Percentiles rank a stretch among this genome's conserved stretches.
phyloP scores from a whole-genome alignment of 2,888 invertebrate species.

The Nomada flava region DNA sequence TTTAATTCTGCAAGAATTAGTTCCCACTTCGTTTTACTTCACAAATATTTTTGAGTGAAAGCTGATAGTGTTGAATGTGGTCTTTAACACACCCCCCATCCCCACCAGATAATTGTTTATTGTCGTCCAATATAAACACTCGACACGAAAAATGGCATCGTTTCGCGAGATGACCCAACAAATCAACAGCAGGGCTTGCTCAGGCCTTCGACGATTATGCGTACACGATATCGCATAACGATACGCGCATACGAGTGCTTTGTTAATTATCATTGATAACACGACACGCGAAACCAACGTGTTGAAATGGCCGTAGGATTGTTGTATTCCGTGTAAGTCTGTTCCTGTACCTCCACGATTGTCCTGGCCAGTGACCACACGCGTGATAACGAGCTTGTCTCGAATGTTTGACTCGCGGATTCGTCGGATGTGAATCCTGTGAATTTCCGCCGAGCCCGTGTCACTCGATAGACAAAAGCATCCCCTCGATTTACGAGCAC shows the following conservation, averaged over 20 bases:
- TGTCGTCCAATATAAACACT: too few species aligned
- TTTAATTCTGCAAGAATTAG: too few species aligned
- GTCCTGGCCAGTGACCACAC: constrained; percentile 37
- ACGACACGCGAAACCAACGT: constrained; percentile 51
- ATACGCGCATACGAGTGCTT: constrained; percentile 53
- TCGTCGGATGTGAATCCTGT: constrained; percentile 55
- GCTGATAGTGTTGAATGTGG: too few species aligned
- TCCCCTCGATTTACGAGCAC: constrained; percentile 69
- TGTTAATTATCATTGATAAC: constrained; percentile 66
- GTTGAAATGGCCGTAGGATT: constrained; percentile 56
- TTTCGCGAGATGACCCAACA: too few species aligned
- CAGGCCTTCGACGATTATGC: constrained; percentile 35
- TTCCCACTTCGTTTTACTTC: too few species aligned
- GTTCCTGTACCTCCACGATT: constrained; percentile 29
- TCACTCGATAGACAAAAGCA: constrained; percentile 71
- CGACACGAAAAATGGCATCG: too few species aligned
- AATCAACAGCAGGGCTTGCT: background rate
- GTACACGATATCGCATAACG: constrained; percentile 38
- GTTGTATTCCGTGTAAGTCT: constrained; percentile 40
- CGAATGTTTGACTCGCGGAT: constrained; percentile 59
- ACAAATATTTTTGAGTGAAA: too few species aligned
- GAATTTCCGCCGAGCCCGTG: constrained; percentile 57
- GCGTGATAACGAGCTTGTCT: constrained; percentile 66
- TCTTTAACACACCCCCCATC: too few species aligned
- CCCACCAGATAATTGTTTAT: too few species aligned